Evolutionary conservation across 92 coral and sea anemone genomes (phyloP), one percentile per base, ranked within the genome.

Genomic region (Muricea muricata): DNA sequence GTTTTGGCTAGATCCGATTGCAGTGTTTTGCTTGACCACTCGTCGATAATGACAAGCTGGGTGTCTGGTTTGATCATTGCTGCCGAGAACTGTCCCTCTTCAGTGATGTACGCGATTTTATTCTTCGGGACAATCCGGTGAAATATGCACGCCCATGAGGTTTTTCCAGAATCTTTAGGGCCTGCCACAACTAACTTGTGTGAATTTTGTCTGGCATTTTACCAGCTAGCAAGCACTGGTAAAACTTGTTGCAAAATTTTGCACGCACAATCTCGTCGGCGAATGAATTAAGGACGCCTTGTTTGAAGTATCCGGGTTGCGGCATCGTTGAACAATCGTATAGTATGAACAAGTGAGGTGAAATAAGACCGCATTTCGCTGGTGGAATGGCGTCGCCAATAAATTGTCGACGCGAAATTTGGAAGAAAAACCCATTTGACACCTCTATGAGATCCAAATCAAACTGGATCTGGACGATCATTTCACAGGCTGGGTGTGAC

Each of bases 211-310:
- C n/a, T n/a, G n/a, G n/a, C n/a, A n/a, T n/a, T n/a, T n/a, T n/a
- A n/a, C n/a, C n/a, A n/a, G n/a, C n/a, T n/a, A n/a, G n/a, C n/a
- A n/a, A n/a, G n/a, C n/a, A n/a, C n/a, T n/a, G n/a, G n/a, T n/a
- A n/a, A n/a, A n/a, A n/a, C n/a, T n/a, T n/a, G n/a, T 79, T 79
- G 73, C 57, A 73, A 54, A 79, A 77, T 6, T 35, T 31, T 15
- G 60, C 52, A 6, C 72, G 84, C 29, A 24, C 34, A 26, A 57
- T 18, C 48, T 79, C 33, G 34, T 31, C 84, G 10, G 84, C 52
- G 73, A 79, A 79, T 15, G 84, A 79, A 65, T 57, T 79, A 0
- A 32, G 30, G 29, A 79, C 1, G 73, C 84, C 84, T 57, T 79
- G 73, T 60, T 60, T 29, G 34, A 79, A 79, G 60, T 79, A 57